Percentiles rank a stretch among this genome's conserved stretches.
Conservation (phyloP, 1,140 invertebrate species). For the Trichogramma pretiosum region DNA sequence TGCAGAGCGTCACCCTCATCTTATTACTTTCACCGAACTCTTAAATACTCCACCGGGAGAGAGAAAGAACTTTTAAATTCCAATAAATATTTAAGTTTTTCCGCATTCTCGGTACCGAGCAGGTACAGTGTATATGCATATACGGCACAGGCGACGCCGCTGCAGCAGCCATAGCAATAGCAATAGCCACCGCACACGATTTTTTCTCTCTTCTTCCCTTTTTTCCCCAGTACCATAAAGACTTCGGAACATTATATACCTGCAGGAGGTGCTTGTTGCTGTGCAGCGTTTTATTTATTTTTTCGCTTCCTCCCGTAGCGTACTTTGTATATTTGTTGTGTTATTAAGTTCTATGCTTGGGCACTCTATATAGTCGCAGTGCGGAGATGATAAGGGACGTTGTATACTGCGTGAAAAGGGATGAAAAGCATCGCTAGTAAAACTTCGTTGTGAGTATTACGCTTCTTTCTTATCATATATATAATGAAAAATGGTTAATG, state of each 20-base stretch:
- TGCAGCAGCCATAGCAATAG: too few relatives aligned
- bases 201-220: constrained; percentile 2
- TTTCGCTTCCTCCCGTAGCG: background rate
- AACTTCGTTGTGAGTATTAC: too few relatives aligned
- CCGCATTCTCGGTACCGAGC: constrained; percentile 27
- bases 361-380: too few relatives aligned
- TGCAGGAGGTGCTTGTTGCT: too few relatives aligned
- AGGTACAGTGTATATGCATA: too few relatives aligned
- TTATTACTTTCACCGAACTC: constrained; percentile 38
- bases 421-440: too few relatives aligned
- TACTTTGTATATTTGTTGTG: constrained; percentile 16
- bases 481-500: constrained; percentile 16
- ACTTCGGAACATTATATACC: too few relatives aligned
- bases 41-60: constrained; percentile 33
- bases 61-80: constrained; percentile 38
- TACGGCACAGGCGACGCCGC: too few relatives aligned
- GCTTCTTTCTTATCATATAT: too few relatives aligned
- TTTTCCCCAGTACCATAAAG: too few relatives aligned
- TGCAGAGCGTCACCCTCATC: constrained; percentile 22
- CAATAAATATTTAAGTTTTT: constrained; percentile 41
- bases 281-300: too few relatives aligned
- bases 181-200: background rate
- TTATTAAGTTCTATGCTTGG: constrained; percentile 13
- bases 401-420: too few relatives aligned
- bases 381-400: constrained; percentile 10